Evolutionary conservation across 2,797 vertebrate species (phyloP).

Genomic region (Lepus townsendii): DNA sequence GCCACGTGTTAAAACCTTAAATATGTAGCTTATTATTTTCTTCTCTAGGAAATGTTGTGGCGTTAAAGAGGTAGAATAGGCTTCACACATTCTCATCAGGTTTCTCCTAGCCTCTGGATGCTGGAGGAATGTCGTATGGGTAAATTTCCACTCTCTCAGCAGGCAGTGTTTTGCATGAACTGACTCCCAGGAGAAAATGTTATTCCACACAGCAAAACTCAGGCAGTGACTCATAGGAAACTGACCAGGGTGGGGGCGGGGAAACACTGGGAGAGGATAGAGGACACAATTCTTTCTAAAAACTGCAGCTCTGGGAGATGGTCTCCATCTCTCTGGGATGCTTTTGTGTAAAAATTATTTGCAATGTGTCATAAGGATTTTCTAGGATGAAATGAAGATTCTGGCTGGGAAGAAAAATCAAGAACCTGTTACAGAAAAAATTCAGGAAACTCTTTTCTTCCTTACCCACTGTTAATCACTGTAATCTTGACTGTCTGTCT

Average conservation of each 20-base stretch:
- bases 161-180: conserved; percentile 96
- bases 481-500: not conserved
- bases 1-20: conserved; percentile 78
- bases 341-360: conserved; percentile 78
- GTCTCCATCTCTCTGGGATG: conserved; percentile 68
- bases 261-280: conserved; percentile 60
- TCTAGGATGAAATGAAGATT: conserved; percentile 77
- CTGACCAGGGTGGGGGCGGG: conserved; percentile 90
- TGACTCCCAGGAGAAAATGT: conserved; percentile 95
- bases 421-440: conserved; percentile 65
- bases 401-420: conserved; percentile 72
- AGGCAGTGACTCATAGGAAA: conserved; percentile 94
- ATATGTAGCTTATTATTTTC: conserved; percentile 72
- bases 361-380: conserved; percentile 72
- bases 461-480: not conserved
- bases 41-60: conserved; percentile 75
- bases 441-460: conserved; percentile 41
- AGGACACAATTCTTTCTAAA: conserved; percentile 73
- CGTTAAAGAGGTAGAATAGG: conserved; percentile 81
- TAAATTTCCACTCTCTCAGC: conserved; percentile 97
- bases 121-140: conserved; percentile 94
- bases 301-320: conserved; percentile 75
- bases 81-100: conserved; percentile 91
- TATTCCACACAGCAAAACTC: conserved; percentile 93
- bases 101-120: conserved; percentile 90